Base-by-base conservation (phyloP, 2,888 invertebrate species). In the Xestia sexstrigata region DNA sequence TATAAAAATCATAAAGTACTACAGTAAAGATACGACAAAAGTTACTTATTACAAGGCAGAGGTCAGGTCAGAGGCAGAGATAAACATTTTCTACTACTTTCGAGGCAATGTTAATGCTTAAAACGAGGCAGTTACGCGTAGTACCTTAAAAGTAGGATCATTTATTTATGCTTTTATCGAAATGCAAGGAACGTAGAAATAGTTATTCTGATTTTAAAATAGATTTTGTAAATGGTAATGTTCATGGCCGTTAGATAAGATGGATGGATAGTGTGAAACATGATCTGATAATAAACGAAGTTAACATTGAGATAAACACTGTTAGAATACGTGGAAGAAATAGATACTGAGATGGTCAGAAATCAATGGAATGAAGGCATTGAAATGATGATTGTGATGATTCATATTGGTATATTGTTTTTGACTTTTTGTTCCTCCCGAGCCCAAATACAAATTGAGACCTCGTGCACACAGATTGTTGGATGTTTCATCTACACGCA, bases 51-150 rank as follows among this genome's bases (percentile, higher is more conserved):
- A 83, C 65, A 68, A 65, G 62, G 47, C 63, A 69, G n/a, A 74
- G 84, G 49, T 70, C 49, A 80, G 73, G 85, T 72, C 71, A 76
- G 30, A 74, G 74, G 60, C 58, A 74, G 23, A 60, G 74, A 84
- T 82, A 82, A 84, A 85, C 72, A 65, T 73, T 65, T 74, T 84
- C 77, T 47, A 77, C 69, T 62, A 68, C 60, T 63, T 79, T 72
- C 30, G 66, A 83, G 73, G 65, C 70, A 47, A 60, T 52, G 47
- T 66, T 47, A 55, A 49, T 65, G 26, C 81, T 70, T 66, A 39
- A 69, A 70, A 70, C 66, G 81, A 66, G 26, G 26, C 71, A 55
- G 66, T 39, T 65, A 26, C 26, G n/a, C 63, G 39, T 17, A 52
- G 52, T 39, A 15, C 26, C 6, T 74, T 80, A 60, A 30, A 70